Conservation (phyloP, 2,797 vertebrate genomes). For the Tauraco hartlaubi region DNA sequence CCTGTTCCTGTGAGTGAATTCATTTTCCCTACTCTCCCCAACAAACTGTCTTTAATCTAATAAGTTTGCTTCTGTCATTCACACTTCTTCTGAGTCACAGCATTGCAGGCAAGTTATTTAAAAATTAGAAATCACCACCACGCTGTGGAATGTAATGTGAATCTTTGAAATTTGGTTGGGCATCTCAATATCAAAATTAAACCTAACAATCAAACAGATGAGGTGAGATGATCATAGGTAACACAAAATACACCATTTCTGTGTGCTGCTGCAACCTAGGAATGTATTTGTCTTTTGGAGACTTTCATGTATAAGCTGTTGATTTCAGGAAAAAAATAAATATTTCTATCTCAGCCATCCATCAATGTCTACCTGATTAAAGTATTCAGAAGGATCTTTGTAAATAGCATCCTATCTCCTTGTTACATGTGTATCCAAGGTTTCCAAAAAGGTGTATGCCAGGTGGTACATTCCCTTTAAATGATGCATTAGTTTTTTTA, state of each 20-base stretch:
- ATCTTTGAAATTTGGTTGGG: conserved; percentile 42
- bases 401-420: neutral
- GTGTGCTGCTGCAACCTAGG: neutral
- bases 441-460: neutral
- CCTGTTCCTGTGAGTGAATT: conserved; percentile 36
- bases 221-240: neutral
- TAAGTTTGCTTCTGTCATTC: conserved; percentile 74
- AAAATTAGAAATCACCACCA: conserved; percentile 58
- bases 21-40: conserved; percentile 45
- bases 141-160: neutral
- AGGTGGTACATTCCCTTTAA: neutral
- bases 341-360: conserved; percentile 4
- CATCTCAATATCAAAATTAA: conserved; percentile 61
- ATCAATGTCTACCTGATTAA: conserved; percentile 57
- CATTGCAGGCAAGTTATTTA: conserved; percentile 71
- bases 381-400: conserved; percentile 26
- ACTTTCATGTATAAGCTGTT: neutral
- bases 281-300: neutral
- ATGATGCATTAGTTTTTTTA: neutral
- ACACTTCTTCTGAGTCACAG: conserved; percentile 72
- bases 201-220: conserved; percentile 53
- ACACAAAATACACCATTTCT: conserved; percentile 4
- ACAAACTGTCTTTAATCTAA: conserved; percentile 58
- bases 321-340: neutral
- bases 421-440: neutral